Conservation (phyloP, 2,888 invertebrate genomes). For the Spilosoma lubricipeda region DNA sequence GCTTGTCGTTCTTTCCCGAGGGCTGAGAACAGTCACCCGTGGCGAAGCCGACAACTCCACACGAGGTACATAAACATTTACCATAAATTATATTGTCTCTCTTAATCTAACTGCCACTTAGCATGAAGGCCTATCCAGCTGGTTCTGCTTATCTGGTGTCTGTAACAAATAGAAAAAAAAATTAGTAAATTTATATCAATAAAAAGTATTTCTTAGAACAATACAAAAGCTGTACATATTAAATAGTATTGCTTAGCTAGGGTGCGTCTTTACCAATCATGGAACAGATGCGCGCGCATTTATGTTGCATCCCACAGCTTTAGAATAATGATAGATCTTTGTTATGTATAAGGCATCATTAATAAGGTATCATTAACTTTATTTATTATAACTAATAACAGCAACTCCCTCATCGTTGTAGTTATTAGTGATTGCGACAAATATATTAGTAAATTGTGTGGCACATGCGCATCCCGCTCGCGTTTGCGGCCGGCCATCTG, state of each 20-base stretch:
- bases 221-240: constrained; percentile 50
- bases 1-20: constrained; percentile 31
- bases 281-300: constrained; percentile 78
- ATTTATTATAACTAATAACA: constrained; percentile 54
- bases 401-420: constrained; percentile 57
- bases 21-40: constrained; percentile 52
- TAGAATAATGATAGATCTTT: constrained; percentile 50
- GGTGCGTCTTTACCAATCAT: constrained; percentile 66
- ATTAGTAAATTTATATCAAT: constrained; percentile 53
- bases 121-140: constrained; percentile 86
- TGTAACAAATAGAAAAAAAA: constrained; percentile 83
- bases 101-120: constrained; percentile 71
- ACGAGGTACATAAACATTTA: constrained; percentile 77
- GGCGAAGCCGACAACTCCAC: constrained; percentile 48
- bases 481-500: constrained; percentile 83
- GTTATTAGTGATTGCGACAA: constrained; percentile 77
- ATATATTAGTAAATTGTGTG: constrained; percentile 69
- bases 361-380: constrained; percentile 43
- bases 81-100: constrained; percentile 79
- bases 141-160: constrained; percentile 88
- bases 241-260: constrained; percentile 60
- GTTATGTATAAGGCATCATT: constrained; percentile 34
- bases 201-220: constrained; percentile 7
- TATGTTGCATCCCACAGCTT: constrained; percentile 56
- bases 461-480: constrained; percentile 75